Conservation (phyloP, 2,797 vertebrate genomes). For the Vipera ursinii region DNA sequence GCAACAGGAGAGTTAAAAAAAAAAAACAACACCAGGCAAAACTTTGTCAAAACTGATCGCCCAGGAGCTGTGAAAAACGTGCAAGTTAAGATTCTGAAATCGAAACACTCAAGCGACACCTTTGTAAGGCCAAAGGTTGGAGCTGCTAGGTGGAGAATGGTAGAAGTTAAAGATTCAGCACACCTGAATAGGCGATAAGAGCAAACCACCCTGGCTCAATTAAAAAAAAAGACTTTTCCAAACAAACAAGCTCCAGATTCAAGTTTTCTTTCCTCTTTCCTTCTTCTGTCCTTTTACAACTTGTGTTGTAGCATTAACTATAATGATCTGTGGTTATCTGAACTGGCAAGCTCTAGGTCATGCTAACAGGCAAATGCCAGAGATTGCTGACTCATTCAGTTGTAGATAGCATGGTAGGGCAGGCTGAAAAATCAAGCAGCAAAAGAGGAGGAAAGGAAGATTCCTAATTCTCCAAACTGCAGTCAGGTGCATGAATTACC, state of each 20-base stretch:
- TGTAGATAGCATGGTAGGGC: no score
- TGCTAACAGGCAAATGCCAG: neutral
- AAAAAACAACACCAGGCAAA: neutral
- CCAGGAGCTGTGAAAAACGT: neutral
- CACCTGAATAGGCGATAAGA: neutral
- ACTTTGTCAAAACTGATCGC: neutral
- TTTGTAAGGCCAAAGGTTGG: neutral
- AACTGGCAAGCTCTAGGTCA: neutral
- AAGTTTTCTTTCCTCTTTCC: neutral
- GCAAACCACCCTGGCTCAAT: no score
- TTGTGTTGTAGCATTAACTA: neutral
- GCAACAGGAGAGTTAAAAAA: conserved; percentile 26
- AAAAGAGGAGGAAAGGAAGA: no score
- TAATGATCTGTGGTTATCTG: neutral
- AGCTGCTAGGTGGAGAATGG: neutral
- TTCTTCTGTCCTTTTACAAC: neutral
- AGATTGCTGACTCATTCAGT: neutral
- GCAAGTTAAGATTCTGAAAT: neutral
- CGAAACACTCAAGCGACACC: neutral
- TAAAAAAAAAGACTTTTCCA: neutral
- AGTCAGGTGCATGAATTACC: neutral
- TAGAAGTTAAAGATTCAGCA: neutral
- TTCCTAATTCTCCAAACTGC: neutral
- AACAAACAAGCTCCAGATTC: neutral
- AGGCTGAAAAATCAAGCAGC: neutral